Evolutionary conservation across 2,888 invertebrate species (phyloP).

Genomic region (Leuctra nigra): DNA sequence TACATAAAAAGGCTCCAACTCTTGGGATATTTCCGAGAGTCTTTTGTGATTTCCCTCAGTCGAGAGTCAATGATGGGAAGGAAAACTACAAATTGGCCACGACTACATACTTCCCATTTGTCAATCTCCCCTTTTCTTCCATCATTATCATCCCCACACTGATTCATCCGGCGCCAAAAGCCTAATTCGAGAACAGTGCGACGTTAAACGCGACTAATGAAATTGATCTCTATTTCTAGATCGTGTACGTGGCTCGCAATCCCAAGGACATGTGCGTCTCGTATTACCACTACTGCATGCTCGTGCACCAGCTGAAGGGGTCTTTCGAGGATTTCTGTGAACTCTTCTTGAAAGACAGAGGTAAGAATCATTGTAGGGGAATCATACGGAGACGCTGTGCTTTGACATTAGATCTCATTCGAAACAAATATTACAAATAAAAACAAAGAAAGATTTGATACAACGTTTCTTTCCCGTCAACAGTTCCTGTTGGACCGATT

Average conservation of each 20-base stretch:
- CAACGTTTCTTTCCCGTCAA: not conserved
- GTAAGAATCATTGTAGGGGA: no score
- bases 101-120: no score
- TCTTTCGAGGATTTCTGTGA: constrained; percentile 70
- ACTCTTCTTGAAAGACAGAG: constrained; percentile 59
- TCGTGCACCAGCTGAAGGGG: constrained; percentile 56
- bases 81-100: no score
- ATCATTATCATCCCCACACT: no score
- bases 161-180: no score
- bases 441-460: not conserved
- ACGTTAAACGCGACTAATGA: not conserved
- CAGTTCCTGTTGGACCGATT: constrained; percentile 43
- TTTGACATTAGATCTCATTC: not conserved
- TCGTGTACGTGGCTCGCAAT: constrained; percentile 81
- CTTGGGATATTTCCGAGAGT: no score
- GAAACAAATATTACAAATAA: constrained; percentile 4
- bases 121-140: no score
- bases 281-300: constrained; percentile 73
- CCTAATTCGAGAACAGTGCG: no score
- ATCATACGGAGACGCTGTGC: not conserved
- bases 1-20: no score
- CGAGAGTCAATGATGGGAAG: no score
- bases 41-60: no score
- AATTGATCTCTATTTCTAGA: constrained; percentile 43
- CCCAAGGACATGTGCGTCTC: constrained; percentile 89